Base-by-base conservation (phyloP, 2,797 vertebrate species). In the Holocentrus rufus region DNA sequence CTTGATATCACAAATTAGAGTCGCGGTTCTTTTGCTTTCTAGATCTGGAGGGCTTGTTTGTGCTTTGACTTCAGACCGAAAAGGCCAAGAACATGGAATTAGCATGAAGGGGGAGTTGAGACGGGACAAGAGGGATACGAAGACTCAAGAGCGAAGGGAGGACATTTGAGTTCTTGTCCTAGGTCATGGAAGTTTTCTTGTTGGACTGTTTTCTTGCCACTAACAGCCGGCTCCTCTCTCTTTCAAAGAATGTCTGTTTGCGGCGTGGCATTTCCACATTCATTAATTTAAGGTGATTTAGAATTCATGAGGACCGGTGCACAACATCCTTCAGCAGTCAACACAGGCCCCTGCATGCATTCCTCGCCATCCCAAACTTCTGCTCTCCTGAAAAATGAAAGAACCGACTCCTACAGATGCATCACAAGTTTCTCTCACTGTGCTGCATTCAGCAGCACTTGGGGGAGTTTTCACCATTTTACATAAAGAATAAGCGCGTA, bases 281-380 rank as follows among this genome's bases (percentile, higher is more conserved):
- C 82, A 91, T 90, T 89, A 90, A 85, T 62, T 71, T 57, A 31
- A 49, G 67, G 77, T 80, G 87, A 88, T 89, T 88, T 88, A 65
- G 77, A 86, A 90, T 90, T 89, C 84, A 89, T 82, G 83, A 88
- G 77, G 52, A 80, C 82, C 71, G 57, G 63, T 76, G 65, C 71
- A 70, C 34, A 78, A 67, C 80, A 84, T 91, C 77, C 76, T 74
- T 92, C 85, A 88, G 53, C 63, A 36, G 75, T 74, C 79, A 76
- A 62, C 69, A 1, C 27, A 31, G 53, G 36, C 23, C 42, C 42
- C 42, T 17, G 4, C 9, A 56, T 39, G 55, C 27, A n/a, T 47
- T 17, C 36, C 58, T 42, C 62, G 63, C 60, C 56, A 22, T 18
- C 47, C 14, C 52, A 22, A 49, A 76, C 73, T 81, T 84, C 46